Evolutionary conservation across 1,140 invertebrate genomes (phyloP).

Genomic region (Drosophila fuyamai): DNA sequence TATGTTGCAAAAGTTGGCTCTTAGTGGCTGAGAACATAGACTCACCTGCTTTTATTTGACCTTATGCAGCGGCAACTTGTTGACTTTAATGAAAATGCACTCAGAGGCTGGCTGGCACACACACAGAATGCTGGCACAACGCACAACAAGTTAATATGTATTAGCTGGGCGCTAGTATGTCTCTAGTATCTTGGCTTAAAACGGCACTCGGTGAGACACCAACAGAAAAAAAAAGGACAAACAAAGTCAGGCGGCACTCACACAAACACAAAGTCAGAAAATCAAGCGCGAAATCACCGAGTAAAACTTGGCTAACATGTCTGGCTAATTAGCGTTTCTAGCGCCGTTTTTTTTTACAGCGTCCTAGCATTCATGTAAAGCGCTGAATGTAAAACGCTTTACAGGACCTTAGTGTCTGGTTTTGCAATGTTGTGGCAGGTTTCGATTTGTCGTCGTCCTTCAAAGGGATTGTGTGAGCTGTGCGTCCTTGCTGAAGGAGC

Average conservation of each 20-base stretch:
- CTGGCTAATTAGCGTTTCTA: conserved; percentile 52
- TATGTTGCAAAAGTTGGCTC: conserved; percentile 16
- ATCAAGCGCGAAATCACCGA: conserved; percentile 27
- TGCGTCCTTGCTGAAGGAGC: conserved; percentile 83
- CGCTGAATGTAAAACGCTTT: conserved; percentile 42
- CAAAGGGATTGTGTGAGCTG: conserved; percentile 52
- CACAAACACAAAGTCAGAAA: conserved; percentile 22
- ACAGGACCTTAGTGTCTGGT: conserved; percentile 53
- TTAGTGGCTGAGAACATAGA: conserved; percentile 33
- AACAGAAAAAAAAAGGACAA: conserved; percentile 36
- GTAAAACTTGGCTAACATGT: conserved; percentile 43
- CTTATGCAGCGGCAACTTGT: conserved; percentile 72
- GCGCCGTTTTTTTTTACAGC: conserved; percentile 27
- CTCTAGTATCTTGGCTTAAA: conserved; percentile 43
- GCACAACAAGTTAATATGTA: conserved; percentile 72
- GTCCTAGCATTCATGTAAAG: conserved; percentile 61
- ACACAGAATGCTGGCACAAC: conserved; percentile 19
- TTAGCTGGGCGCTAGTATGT: conserved; percentile 42
- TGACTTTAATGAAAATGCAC: conserved; percentile 80
- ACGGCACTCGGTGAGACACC: conserved; percentile 40
- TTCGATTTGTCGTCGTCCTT: conserved; percentile 24
- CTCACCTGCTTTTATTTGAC: conserved; percentile 63
- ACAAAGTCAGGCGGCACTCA: conserved; percentile 24
- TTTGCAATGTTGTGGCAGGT: conserved; percentile 14
- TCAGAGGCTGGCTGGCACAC: conserved; percentile 30